A percentile compares a stretch with the other conserved stretches of the same genome.
These are phyloP conservation scores for Polymixis lichenea DNA, from an alignment of 2,888 invertebrate genomes.

Conservation along the genomic window DNA sequence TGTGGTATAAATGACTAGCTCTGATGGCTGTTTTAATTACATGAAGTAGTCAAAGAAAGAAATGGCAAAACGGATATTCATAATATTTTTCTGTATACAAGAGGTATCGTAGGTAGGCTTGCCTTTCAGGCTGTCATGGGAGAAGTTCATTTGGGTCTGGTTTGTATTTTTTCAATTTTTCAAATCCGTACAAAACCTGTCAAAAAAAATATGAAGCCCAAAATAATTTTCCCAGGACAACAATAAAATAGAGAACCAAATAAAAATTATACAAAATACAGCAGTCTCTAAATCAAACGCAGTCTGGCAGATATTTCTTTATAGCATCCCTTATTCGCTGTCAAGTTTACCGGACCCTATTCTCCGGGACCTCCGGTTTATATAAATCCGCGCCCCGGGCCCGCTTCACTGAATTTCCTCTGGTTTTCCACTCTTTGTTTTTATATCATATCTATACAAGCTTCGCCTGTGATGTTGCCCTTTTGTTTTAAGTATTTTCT, in stretches of 20 bases:
- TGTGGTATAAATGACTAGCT: neutral
- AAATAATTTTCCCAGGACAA: neutral
- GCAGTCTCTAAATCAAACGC: conserved; percentile 28
- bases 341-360: conserved; percentile 46
- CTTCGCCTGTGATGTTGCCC: conserved; percentile 22
- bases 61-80: neutral
- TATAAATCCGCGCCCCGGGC: conserved; percentile 69
- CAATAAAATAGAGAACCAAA: neutral
- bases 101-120: no score
- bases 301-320: conserved; percentile 26
- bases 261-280: neutral
- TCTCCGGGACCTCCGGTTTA: conserved; percentile 68
- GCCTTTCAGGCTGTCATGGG: neutral
- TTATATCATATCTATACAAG: conserved; percentile 69
- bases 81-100: neutral
- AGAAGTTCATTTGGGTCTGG: neutral
- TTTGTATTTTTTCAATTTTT: no score
- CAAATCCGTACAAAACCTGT: neutral
- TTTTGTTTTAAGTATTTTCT: neutral
- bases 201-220: neutral
- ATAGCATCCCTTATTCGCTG: conserved; percentile 30
- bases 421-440: conserved; percentile 74
- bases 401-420: conserved; percentile 71
- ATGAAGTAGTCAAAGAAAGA: neutral
- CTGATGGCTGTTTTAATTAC: no score